Evolutionary conservation across 2,888 invertebrate genomes (phyloP).

Genomic region (Alcis repandata): DNA sequence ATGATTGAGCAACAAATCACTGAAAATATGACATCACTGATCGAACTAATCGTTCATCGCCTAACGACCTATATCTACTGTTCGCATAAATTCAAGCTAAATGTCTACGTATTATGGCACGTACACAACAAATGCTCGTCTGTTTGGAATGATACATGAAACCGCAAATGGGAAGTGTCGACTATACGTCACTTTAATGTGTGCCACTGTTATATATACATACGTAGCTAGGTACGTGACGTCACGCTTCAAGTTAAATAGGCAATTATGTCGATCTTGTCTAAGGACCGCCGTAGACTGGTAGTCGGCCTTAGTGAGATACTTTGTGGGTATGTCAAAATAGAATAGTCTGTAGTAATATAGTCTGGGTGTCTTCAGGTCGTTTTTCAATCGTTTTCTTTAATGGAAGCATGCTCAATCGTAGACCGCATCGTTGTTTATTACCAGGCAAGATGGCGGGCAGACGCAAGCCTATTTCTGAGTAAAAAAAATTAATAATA

Average conservation of each 20-base stretch:
- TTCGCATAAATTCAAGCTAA: constrained; percentile 11
- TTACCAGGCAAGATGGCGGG: no score
- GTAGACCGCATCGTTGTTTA: no score
- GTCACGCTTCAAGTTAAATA: constrained; percentile 6
- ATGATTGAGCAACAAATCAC: no score
- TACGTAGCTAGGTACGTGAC: not conserved
- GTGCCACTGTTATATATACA: constrained; percentile 13
- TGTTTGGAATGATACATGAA: constrained; percentile 34
- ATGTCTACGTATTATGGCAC: constrained; percentile 7
- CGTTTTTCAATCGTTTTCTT: no score
- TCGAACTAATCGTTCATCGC: not conserved
- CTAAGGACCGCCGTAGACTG: not conserved
- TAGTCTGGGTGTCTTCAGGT: no score
- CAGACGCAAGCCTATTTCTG: no score
- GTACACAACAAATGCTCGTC: constrained; percentile 18
- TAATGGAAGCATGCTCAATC: no score
- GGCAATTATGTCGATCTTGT: constrained; percentile 11
- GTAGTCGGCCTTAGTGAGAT: not conserved
- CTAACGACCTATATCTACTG: constrained; percentile 6
- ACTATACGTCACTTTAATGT: constrained; percentile 34
- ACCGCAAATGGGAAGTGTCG: constrained; percentile 32
- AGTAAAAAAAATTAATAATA: no score
- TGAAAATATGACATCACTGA: constrained; percentile 2
- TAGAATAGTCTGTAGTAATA: no score
- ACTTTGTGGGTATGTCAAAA: no score